Conservation (phyloP, 2,888 invertebrate genomes). For the Chydorus sphaericus region DNA sequence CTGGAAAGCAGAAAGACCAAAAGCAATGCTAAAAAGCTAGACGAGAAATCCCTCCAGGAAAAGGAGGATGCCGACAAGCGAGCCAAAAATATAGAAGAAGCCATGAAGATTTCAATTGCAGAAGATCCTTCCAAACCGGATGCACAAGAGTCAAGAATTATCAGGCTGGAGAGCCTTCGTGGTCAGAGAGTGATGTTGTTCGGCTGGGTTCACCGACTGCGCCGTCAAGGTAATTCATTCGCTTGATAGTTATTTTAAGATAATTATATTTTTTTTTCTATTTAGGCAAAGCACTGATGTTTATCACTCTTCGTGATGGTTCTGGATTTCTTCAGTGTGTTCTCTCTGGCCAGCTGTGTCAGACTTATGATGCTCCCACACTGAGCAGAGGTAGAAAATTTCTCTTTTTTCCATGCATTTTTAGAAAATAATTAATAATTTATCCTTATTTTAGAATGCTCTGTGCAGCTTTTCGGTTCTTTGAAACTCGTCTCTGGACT, state of each 20-base stretch:
- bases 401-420: background rate
- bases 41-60: constrained; percentile 60
- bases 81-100: constrained; percentile 77
- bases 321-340: constrained; percentile 90
- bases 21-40: constrained; percentile 60
- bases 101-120: constrained; percentile 61
- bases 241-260: background rate
- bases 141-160: constrained; percentile 62
- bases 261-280: constrained; percentile 9
- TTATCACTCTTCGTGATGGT: constrained; percentile 89
- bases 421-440: background rate
- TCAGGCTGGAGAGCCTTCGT: constrained; percentile 44
- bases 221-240: constrained; percentile 56
- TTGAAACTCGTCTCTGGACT: constrained; percentile 77
- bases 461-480: constrained; percentile 54
- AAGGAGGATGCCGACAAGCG: constrained; percentile 64
- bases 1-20: constrained; percentile 65
- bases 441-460: constrained; percentile 26
- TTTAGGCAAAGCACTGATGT: constrained; percentile 69
- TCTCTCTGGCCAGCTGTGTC: constrained; percentile 66
- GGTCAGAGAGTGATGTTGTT: constrained; percentile 61
- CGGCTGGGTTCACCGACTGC: constrained; percentile 90
- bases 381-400: constrained; percentile 70
- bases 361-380: constrained; percentile 74
- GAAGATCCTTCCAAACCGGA: constrained; percentile 61